Conservation (phyloP, 2,113 vertebrate species). For the Eublepharis macularius region DNA sequence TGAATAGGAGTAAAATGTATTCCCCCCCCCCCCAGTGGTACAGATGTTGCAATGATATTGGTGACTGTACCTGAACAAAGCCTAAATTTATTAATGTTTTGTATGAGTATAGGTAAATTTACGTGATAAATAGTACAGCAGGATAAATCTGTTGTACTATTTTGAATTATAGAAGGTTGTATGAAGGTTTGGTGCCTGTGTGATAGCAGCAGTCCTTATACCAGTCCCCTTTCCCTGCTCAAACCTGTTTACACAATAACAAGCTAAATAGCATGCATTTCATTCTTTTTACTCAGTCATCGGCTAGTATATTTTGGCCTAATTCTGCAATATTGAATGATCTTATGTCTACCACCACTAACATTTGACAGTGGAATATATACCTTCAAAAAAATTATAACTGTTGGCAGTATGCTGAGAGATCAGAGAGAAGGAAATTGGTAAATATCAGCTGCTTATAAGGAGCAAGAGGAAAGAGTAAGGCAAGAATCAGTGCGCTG, state of each 20-base stretch:
- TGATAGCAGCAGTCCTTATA: not conserved
- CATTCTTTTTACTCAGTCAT: not conserved
- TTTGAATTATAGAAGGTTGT: no score
- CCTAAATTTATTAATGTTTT: no score
- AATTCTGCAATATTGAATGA: not conserved
- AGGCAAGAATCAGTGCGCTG: not conserved
- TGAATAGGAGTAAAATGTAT: no score
- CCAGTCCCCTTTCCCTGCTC: not conserved
- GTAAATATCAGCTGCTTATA: not conserved
- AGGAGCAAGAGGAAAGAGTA: not conserved
- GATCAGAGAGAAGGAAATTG: not conserved
- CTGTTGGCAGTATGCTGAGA: not conserved
- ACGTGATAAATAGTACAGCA: no score
- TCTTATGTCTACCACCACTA: not conserved
- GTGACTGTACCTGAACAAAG: no score
- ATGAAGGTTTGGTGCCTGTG: not conserved
- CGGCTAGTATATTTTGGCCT: not conserved
- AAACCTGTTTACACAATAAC: not conserved
- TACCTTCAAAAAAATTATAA: not conserved
- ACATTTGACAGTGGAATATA: not conserved
- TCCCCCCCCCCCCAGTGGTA: no score
- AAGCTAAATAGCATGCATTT: not conserved
- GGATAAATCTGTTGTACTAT: no score
- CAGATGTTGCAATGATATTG: no score
- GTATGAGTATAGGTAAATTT: no score